Evolutionary conservation across 2,888 invertebrate species (phyloP).

Genomic region (Heliconius ismenius): DNA sequence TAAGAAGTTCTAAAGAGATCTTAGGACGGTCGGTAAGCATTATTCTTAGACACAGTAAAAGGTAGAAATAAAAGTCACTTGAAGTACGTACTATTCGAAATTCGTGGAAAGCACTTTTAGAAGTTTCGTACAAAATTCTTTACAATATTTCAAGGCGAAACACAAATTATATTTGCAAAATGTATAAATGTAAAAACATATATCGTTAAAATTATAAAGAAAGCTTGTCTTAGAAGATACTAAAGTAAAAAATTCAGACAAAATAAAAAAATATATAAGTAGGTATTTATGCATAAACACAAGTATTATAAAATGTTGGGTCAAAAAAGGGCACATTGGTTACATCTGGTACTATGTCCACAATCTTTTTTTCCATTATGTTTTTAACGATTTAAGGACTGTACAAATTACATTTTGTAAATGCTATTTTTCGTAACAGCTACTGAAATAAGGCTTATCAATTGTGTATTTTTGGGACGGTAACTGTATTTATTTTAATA

Average conservation of each 20-base stretch:
- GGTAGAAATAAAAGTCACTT: constrained; percentile 29
- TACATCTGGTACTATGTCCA: not conserved
- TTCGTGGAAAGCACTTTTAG: constrained; percentile 30
- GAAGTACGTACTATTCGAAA: constrained; percentile 28
- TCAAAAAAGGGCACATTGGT: not conserved
- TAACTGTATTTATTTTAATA: not conserved
- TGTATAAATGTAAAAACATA: not conserved
- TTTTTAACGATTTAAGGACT: constrained; percentile 2
- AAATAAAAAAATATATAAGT: too few relatives aligned
- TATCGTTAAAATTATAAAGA: too few relatives aligned
- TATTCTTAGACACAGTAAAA: constrained; percentile 25
- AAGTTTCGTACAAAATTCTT: constrained; percentile 37
- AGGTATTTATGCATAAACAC: too few relatives aligned
- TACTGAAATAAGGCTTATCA: not conserved
- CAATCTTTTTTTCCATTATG: not conserved
- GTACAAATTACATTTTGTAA: not conserved
- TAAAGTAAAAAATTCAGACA: too few relatives aligned
- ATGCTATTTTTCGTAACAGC: not conserved
- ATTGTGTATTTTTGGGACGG: not conserved
- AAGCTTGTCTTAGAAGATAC: too few relatives aligned
- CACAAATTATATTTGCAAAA: constrained; percentile 21
- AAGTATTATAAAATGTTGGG: not conserved
- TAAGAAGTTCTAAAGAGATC: constrained; percentile 29
- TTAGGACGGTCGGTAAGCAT: constrained; percentile 33
- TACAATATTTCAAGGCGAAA: constrained; percentile 21